phyloP scores from a whole-genome alignment of 2,113 vertebrate genomes.

The Eclectus roratus region DNA sequence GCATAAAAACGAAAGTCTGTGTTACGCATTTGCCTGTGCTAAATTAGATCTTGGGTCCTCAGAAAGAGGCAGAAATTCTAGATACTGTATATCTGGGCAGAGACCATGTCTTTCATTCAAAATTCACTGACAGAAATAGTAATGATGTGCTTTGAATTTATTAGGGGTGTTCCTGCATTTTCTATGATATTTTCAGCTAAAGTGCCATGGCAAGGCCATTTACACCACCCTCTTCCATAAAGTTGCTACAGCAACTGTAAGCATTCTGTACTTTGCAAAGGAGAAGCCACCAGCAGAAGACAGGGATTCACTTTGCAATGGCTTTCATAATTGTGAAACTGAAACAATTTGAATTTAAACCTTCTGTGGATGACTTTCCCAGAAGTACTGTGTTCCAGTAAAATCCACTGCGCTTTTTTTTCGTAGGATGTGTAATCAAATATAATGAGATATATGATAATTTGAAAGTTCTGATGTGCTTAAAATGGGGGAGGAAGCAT shows the following conservation, averaged over 20 bases:
- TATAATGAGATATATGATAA: background rate
- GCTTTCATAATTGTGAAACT: background rate
- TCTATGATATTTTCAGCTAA: conserved; percentile 13
- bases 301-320: background rate
- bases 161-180: background rate
- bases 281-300: background rate
- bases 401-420: background rate
- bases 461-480: background rate
- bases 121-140: conserved; percentile 36
- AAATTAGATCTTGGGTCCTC: conserved; percentile 41
- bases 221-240: background rate
- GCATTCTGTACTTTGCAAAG: background rate
- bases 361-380: background rate
- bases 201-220: background rate
- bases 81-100: background rate
- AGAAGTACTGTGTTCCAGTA: background rate
- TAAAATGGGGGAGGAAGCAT: background rate
- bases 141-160: background rate
- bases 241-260: background rate
- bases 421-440: background rate
- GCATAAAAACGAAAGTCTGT: background rate
- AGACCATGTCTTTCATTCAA: conserved; percentile 22
- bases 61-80: conserved; percentile 37
- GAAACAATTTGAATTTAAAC: background rate
- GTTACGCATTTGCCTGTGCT: background rate